Evolutionary conservation across 2,888 invertebrate genomes (phyloP), one percentile per base, ranked within the genome.

Genomic region (Pristionchus arcanus): DNA sequence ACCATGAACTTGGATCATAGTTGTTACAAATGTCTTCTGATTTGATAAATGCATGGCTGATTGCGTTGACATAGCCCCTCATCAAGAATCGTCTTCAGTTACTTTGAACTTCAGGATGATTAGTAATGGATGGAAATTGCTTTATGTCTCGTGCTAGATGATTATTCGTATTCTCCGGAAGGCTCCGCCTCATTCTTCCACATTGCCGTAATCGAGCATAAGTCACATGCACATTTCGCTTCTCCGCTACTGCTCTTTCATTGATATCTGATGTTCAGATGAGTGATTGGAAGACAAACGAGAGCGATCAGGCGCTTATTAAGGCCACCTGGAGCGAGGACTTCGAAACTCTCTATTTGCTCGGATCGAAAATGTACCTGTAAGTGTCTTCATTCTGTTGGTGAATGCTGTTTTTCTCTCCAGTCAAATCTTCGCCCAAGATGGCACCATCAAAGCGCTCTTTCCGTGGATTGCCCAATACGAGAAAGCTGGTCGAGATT

Each of bases 351-450:
- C 74, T 74, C 16, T 74, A 74, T 19, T 1, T 16, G 2, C 16
- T 74, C 21, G 74, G 74, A 16, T 74, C 74, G 9, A 74, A 37
- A 21, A 74, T 74, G 74, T 74, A 74, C 9, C 19, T 74, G 74
- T 74, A 7, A 74, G 74, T 74, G 1, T 9, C 42, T 7, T 0
- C 9, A 49, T 49, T 49, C 11, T 0, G 42, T 31, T 31, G 13
- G 13, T 71, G 7, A 25, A 68, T 68, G 2, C n/a, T 68, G 9
- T n/a, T 5, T 25, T n/a, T 0, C 7, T 68, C 13, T 68, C 25
- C 74, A 74, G 74, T 25, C 74, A 74, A 31, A 74, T 74, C 37
- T 74, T 74, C 74, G 21, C 7, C 5, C 34, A 34, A 34, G 21
- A 37, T 34, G 19, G 25, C 13, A 28, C 74, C 1, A 74, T 74